Evolutionary conservation across 64 coral and sea anemone genomes (phyloP), one percentile per base, ranked within the genome.

Genomic region (Porites lutea): DNA sequence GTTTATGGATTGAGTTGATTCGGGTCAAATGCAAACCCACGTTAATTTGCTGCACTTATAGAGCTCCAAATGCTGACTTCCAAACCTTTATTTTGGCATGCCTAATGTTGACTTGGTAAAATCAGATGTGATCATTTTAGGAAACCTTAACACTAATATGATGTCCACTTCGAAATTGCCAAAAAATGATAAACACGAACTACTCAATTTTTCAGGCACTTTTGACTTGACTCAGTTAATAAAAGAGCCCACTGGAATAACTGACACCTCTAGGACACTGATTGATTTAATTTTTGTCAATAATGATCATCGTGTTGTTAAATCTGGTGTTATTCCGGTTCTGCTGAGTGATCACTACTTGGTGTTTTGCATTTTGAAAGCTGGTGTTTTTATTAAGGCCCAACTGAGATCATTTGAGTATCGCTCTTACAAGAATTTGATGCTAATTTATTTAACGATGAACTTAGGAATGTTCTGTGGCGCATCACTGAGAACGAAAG

Each of bases 1-100:
- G 92, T 71, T 88, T 88, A 71, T 93, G 83, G 92, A 69, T 93
- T 88, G 92, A 93, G 50, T 72, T 93, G 46, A 88, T 76, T 72
- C 61, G 91, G 4, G 72, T 18, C 9, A 93, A 93, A 80, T 88
- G 92, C 60, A 85, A 79, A 19, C 74, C 91, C 10, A 93, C 76
- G 48, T 58, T 94, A 22, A 72, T 94, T n/a, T 87, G 83, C 12
- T 58, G 63, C 45, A 71, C 83, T 48, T 92, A 92, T 79, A 86
- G 78, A 87, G 91, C 72, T 0, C 91, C 82, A 52, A 63, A 93
- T 57, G 45, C 65, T 12, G 63, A 93, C 65, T 69, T 82, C 14
- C 13, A 13, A 37, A 22, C n/a, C 27, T 93, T 93, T 82, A 79
- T 93, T 82, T 88, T 76, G 18, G 83, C 69, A 87, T 93, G 72